Conservation (phyloP, 2,888 invertebrate genomes). For the Glyphotaelius pellucidus region DNA sequence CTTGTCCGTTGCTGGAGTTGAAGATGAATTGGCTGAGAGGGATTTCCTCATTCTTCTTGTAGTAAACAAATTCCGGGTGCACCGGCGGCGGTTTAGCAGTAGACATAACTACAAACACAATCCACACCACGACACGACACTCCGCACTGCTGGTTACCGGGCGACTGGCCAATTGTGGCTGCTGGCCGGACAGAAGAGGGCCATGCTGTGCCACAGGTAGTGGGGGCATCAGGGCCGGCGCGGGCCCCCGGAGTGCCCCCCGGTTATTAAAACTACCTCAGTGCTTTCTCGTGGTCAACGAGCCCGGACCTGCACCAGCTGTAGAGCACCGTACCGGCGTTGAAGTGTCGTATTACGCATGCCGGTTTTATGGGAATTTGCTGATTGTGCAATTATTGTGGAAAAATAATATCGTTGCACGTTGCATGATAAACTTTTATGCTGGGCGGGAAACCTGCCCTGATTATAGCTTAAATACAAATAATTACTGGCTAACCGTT, state of each 20-base stretch:
- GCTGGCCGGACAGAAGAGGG: slow-evolving; percentile 25
- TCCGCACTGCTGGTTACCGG: slow-evolving; percentile 39
- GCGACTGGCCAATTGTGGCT: slow-evolving; percentile 44
- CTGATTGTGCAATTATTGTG: neutral
- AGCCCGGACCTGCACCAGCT: neutral
- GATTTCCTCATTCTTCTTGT: slow-evolving; percentile 69
- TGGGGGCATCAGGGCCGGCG: slow-evolving; percentile 30
- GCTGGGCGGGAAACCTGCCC: neutral
- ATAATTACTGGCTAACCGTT: neutral
- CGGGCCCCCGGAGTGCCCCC: neutral
- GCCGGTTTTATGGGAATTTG: neutral
- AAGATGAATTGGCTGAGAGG: slow-evolving; percentile 72
- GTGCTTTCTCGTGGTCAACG: neutral
- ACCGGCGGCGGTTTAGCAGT: slow-evolving; percentile 58
- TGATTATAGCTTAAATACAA: neutral
- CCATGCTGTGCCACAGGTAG: slow-evolving; percentile 49
- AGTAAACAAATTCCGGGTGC: slow-evolving; percentile 60
- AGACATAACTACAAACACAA: slow-evolving; percentile 56
- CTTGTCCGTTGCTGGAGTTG: slow-evolving; percentile 74
- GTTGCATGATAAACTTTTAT: neutral
- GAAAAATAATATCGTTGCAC: neutral
- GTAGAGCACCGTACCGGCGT: neutral
- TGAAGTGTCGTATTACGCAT: slow-evolving; percentile 33
- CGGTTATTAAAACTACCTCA: neutral
- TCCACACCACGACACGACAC: slow-evolving; percentile 56